Percentiles rank a stretch among this genome's conserved stretches.
These are phyloP conservation scores for Pollenia griseotomentosa DNA, from an alignment of 2,888 invertebrate species.

Conservation along the genomic window DNA sequence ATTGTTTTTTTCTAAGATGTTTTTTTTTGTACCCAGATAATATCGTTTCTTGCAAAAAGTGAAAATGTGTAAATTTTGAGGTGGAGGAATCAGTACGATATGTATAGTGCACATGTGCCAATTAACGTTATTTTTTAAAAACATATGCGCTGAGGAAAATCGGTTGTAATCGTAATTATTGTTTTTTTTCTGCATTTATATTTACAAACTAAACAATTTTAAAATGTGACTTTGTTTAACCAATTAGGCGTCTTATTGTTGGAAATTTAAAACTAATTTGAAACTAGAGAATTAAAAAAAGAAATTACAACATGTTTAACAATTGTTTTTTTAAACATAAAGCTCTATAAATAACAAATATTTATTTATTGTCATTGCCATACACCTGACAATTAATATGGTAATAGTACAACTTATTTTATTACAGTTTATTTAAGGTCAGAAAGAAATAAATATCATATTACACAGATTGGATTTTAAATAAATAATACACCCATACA, in stretches of 20 bases:
- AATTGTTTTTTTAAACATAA: neutral
- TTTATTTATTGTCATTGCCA: slow-evolving; percentile 27
- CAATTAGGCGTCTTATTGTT: slow-evolving; percentile 9
- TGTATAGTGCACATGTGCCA: no score
- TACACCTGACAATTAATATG: slow-evolving; percentile 43
- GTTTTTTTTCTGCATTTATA: neutral
- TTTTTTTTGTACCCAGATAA: no score
- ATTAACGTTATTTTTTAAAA: no score
- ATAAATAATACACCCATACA: no score
- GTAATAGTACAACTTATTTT: slow-evolving; percentile 39
- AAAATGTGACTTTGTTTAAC: neutral
- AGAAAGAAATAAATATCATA: neutral
- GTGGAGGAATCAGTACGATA: no score
- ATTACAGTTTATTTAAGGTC: slow-evolving; percentile 10
- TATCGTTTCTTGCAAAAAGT: no score
- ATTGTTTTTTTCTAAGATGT: no score
- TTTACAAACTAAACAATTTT: neutral
- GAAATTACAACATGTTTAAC: neutral
- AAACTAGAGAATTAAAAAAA: slow-evolving; percentile 16
- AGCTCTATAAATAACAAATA: slow-evolving; percentile 21
- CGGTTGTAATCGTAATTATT: neutral
- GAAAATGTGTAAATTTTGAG: no score
- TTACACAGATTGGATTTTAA: no score
- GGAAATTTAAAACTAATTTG: slow-evolving; percentile 21
- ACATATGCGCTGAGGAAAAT: neutral